Percentiles rank a stretch among this genome's conserved stretches.
Conservation (phyloP, 2,888 invertebrate genomes). For the Rotaria macrura region DNA sequence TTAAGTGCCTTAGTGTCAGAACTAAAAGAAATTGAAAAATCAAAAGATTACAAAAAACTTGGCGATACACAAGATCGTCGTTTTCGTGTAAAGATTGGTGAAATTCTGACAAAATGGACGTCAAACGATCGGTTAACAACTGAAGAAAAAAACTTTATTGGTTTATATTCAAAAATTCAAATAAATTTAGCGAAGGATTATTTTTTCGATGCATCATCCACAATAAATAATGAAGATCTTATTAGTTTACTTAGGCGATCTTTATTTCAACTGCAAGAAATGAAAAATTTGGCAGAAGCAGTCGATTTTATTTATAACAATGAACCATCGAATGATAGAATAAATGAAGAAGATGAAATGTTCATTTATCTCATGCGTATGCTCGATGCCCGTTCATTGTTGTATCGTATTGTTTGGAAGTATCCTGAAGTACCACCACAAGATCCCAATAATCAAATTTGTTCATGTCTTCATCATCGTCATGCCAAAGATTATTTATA, state of each 20-base stretch:
- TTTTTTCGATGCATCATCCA: not conserved
- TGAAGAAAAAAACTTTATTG: not conserved
- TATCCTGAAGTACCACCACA: too few species aligned
- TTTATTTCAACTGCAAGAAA: not conserved
- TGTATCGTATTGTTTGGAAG: not conserved
- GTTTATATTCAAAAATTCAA: not conserved
- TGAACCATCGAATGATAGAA: not conserved
- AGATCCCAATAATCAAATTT: not conserved
- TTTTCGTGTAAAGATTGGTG: not conserved
- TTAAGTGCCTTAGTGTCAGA: not conserved
- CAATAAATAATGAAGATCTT: not conserved
- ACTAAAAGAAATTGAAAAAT: not conserved
- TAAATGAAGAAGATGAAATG: not conserved
- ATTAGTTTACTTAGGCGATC: not conserved
- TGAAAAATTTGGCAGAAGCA: not conserved
- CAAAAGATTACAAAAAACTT: not conserved
- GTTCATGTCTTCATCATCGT: not conserved
- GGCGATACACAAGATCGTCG: not conserved
- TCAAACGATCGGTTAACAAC: not conserved
- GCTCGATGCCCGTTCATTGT: not conserved
- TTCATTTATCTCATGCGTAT: not conserved
- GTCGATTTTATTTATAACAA: not conserved
- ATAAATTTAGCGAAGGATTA: not conserved
- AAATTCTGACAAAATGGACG: not conserved
- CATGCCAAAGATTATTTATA: not conserved